Evolutionary conservation across 1,140 invertebrate genomes (phyloP).

Genomic region (Sipha flava): DNA sequence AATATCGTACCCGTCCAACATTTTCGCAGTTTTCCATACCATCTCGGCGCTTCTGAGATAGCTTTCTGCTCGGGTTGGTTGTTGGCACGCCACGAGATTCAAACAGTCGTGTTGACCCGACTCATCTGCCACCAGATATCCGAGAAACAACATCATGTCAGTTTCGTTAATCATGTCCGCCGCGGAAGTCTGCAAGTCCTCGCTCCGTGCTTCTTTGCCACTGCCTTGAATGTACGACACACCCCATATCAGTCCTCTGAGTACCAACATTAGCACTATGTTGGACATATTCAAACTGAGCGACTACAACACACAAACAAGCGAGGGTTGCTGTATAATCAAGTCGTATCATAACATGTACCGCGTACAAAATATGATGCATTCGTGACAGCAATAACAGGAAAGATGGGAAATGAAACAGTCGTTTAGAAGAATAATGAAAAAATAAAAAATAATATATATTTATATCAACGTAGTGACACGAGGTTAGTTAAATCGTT

Average conservation of each 20-base stretch:
- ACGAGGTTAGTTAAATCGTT: too few species aligned
- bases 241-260: conserved; percentile 10
- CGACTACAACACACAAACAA: neutral
- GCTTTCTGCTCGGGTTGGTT: neutral
- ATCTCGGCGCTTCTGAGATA: neutral
- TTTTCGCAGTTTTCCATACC: conserved; percentile 8
- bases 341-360: too few species aligned
- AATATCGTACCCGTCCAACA: neutral
- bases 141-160: neutral
- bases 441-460: too few species aligned
- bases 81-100: conserved; percentile 2
- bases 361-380: too few species aligned
- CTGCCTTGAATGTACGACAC: neutral
- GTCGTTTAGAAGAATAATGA: too few species aligned
- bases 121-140: neutral
- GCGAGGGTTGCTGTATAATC: too few species aligned
- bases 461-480: too few species aligned
- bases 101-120: neutral
- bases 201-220: neutral
- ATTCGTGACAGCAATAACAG: too few species aligned
- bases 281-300: conserved; percentile 6
- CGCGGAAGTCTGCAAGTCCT: neutral
- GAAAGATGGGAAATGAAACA: too few species aligned
- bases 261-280: neutral
- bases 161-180: neutral